Evolutionary conservation across 2,888 invertebrate genomes (phyloP).

Genomic region (Druceiella hillmani): DNA sequence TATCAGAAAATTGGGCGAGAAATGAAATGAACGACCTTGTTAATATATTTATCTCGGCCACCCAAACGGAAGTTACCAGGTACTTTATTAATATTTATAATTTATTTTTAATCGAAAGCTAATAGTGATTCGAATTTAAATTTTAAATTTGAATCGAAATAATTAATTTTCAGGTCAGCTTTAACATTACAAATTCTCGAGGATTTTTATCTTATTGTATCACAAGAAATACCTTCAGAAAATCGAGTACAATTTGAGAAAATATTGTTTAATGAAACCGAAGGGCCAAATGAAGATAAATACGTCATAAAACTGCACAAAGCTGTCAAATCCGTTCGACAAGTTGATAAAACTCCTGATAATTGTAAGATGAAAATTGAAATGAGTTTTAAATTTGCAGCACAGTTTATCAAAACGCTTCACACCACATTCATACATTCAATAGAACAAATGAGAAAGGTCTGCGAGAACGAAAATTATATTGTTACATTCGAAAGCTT

Average conservation of each 20-base stretch:
- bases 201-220: conserved; percentile 42
- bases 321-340: conserved; percentile 37
- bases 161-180: conserved; percentile 33
- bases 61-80: conserved; percentile 60
- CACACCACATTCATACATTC: too few species aligned
- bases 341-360: conserved; percentile 42
- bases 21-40: conserved; percentile 48
- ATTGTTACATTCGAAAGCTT: too few species aligned
- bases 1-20: conserved; percentile 53
- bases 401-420: conserved; percentile 36
- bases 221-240: conserved; percentile 36
- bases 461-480: too few species aligned
- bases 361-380: conserved; percentile 41
- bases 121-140: too few species aligned
- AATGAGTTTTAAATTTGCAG: conserved; percentile 39
- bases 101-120: conserved; percentile 27
- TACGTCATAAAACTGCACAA: conserved; percentile 34
- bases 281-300: conserved; percentile 40
- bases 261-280: conserved; percentile 33
- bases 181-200: conserved; percentile 43
- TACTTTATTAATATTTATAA: conserved; percentile 37
- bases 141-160: not conserved
- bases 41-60: conserved; percentile 50
- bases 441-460: too few species aligned
- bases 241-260: conserved; percentile 37